Evolutionary conservation across 37 sponge, comb jelly and placozoan species (phyloP), one percentile per base, ranked within the genome.

Genomic region (Geodia barretti): DNA sequence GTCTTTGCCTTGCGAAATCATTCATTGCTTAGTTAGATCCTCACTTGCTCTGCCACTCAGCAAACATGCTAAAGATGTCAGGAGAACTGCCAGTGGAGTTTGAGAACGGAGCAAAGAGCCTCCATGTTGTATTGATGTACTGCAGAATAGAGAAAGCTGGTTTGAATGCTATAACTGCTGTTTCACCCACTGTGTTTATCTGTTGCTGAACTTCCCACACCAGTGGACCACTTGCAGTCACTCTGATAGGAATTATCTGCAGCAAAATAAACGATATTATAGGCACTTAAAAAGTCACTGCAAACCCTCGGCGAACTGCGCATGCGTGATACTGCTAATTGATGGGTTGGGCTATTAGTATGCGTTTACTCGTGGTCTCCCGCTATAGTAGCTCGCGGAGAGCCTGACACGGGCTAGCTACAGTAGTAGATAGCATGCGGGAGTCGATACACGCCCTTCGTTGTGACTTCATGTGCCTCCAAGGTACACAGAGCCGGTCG

Each of bases 141-240:
- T 47, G 54, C 11, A 62, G 60, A 34, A 35, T 31, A 76, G 64
- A 19, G 63, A 60, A 54, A 26, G 68, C 20, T n/a, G n/a, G n/a
- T n/a, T n/a, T n/a, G n/a, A n/a, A n/a, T n/a, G n/a, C n/a, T n/a
- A n/a, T n/a, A n/a, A n/a, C n/a, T n/a, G n/a, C n/a, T n/a, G n/a
- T n/a, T n/a, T n/a, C 25, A 41, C 85, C 43, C 20, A 86, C 79
- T 29, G 77, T 35, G 36, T 72, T 77, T 20, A 84, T 76, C 8
- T 30, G 19, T 47, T 84, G 84, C 38, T 69, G 36, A n/a, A 84
- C 76, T 67, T 84, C 84, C 84, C 84, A 84, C 19, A 84, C 70
- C 58, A 84, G 77, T 31, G 84, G 84, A 61, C 84, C 84, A 33
- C 20, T 35, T 14, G 77, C 84, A 20, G 60, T 66, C 25, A 75